Evolutionary conservation across 2,888 invertebrate genomes (phyloP), one percentile per base, ranked within the genome.

Genomic region (Hirtodrosophila cameraria): DNA sequence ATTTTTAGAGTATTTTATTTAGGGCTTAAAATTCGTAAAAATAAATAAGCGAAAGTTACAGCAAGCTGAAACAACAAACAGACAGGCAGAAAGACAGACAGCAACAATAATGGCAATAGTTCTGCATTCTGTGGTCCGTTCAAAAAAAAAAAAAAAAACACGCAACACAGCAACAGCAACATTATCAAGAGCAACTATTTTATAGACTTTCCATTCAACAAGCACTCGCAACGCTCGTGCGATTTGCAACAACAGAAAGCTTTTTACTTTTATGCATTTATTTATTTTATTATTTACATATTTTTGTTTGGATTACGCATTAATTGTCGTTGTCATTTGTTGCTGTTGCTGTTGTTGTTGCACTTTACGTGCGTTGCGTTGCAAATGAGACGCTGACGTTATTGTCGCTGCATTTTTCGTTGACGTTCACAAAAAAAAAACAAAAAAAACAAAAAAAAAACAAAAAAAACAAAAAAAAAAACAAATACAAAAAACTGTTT

Each of bases 201-300:
- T 31, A 41, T 54, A 12, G 42, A 59, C 72, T 76, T 77, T 81
- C 60, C 75, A 62, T 50, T 62, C 53, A 36, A 39, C 36, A 28
- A 31, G 30, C 75, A 57, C 53, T 64, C 38, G 53, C 55, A 71
- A 31, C 20, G 41, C 58, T 62, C 72, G 64, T 78, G 82, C 78
- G 58, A 53, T 65, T 73, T 46, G 58, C 67, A 52, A 38, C 39
- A 35, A 15, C 27, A 39, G n/a, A 23, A 53, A 48, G 57, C 27
- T 69, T 60, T 72, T 75, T 72, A 46, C 54, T 59, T 73, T 74
- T 52, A 42, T 68, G 59, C 68, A 75, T 80, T 66, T 60, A 60
- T 68, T 73, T 66, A 65, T 63, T 64, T 59, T 75, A 75, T 77
- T 84, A 77, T 79, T 84, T 81, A 71, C 43, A 60, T 69, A 48